phyloP scores from a whole-genome alignment of 2,888 invertebrate genomes.

The Cybosia mesomella region DNA sequence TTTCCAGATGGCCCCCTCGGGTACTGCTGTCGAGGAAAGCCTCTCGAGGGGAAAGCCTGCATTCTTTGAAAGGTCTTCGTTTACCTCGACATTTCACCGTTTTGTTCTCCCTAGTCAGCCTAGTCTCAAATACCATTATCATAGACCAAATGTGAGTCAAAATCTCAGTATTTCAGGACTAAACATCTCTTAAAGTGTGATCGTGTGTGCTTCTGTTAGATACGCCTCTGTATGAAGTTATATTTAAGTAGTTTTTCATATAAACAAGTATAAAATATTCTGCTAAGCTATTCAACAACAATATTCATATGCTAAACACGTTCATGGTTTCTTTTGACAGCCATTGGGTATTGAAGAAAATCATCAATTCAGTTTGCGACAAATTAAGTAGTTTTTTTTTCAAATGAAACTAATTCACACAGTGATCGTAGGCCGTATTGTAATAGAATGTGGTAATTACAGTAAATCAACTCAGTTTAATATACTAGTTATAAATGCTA shows the following conservation, averaged over 20 bases:
- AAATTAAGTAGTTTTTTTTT: conserved; percentile 36
- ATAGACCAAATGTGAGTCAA: not conserved
- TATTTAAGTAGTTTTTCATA: conserved; percentile 1
- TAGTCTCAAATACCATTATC: not conserved
- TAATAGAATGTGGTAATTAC: not conserved
- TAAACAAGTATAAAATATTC: conserved; percentile 17
- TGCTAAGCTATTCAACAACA: conserved; percentile 8
- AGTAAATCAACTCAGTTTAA: conserved; percentile 17
- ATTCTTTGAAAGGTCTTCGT: no score
- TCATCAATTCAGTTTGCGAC: conserved; percentile 50
- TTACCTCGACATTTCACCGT: no score
- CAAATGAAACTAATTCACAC: conserved; percentile 51
- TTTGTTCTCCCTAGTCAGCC: no score
- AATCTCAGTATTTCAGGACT: not conserved
- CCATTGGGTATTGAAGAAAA: conserved; percentile 38
- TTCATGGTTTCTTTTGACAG: conserved; percentile 38
- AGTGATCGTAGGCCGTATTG: conserved; percentile 34
- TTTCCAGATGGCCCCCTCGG: no score
- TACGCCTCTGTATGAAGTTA: not conserved
- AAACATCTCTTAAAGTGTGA: not conserved
- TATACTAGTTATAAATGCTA: no score
- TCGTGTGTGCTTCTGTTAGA: conserved; percentile 4
- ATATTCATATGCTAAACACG: conserved; percentile 29
- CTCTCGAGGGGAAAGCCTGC: no score
- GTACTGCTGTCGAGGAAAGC: no score